Evolutionary conservation across 1,140 invertebrate species (phyloP), one percentile per base, ranked within the genome.

Genomic region (Eriosoma lanigerum): DNA sequence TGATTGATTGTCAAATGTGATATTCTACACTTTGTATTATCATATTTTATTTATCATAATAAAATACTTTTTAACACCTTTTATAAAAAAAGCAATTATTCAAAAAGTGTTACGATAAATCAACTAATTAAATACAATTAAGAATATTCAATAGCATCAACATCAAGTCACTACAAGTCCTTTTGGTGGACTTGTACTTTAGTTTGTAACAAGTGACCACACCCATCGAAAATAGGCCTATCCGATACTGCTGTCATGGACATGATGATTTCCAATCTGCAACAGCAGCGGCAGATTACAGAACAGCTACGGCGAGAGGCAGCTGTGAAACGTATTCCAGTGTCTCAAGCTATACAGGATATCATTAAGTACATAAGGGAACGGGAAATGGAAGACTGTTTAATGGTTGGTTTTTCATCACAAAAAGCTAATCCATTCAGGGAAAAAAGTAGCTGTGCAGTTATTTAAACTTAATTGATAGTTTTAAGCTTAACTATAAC

Each of bases 381-480:
- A 85, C 95, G 98, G 84, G 92, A 96, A 85, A 93, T 95, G 84
- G 95, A 97, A 85, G 96, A 98, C 88, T 97, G 93, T 84, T 90
- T 98, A n/a, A 89, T 98, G 80, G 92, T 96, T 84, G 96, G 96
- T 5, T 98, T 98, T 87, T 93, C 94, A 80, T 96, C 93, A 82
- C 96, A 98, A 86, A 96, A 96, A 86, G 94, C 96, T 12, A 98
- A 98, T 88, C 96, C 97, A 46, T 98, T 98, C 90, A 91, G 96
- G 84, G 96, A 98, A 87, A 98, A 98, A 87, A 96, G 93, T 83
- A 93, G 94, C 62, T 98, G 96, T 88, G 90, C 89, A 81, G 88
- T 97, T 84, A 89, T 96, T 82, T 96, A 76, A n/a, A 26, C 17
- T 73, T 75, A 21, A 32, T n/a, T 73, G 8, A 50, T 50, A 72